These are phyloP conservation scores for Ridgeia piscesae DNA, from an alignment of 1,140 invertebrate species.

Conservation along the genomic window DNA sequence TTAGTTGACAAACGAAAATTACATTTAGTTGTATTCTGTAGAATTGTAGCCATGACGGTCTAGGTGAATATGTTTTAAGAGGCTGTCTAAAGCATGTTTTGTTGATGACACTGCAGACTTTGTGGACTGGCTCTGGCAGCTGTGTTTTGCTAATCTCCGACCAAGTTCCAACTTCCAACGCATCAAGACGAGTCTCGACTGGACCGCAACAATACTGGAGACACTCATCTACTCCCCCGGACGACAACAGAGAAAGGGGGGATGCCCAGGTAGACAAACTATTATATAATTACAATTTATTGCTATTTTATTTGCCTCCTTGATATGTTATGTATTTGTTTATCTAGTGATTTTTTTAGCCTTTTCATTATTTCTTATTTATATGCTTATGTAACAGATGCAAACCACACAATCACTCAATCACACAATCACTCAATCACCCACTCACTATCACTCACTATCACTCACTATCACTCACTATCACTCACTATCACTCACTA, in stretches of 20 bases:
- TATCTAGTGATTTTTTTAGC: no score
- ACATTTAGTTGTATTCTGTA: no score
- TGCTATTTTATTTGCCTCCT: no score
- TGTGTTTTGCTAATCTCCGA: conserved; percentile 59
- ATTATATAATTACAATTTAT: conserved; percentile 29
- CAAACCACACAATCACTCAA: no score
- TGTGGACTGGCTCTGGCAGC: conserved; percentile 59
- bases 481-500: no score
- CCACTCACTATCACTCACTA: no score
- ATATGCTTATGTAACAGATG: no score
- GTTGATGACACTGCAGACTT: conserved; percentile 41
- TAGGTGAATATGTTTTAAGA: background rate
- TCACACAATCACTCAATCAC: no score
- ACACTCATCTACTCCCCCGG: background rate
- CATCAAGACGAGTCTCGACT: conserved; percentile 42
- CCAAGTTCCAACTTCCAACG: conserved; percentile 64
- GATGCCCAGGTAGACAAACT: conserved; percentile 32
- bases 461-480: no score
- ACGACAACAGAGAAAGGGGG: conserved; percentile 21
- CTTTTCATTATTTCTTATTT: no score
- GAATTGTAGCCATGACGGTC: background rate
- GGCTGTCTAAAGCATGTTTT: background rate
- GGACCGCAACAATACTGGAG: conserved; percentile 38
- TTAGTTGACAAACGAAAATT: no score
- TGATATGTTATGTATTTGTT: no score